These are phyloP conservation scores for Standfussiana lucernea DNA, from an alignment of 2,888 invertebrate genomes.

Conservation along the genomic window DNA sequence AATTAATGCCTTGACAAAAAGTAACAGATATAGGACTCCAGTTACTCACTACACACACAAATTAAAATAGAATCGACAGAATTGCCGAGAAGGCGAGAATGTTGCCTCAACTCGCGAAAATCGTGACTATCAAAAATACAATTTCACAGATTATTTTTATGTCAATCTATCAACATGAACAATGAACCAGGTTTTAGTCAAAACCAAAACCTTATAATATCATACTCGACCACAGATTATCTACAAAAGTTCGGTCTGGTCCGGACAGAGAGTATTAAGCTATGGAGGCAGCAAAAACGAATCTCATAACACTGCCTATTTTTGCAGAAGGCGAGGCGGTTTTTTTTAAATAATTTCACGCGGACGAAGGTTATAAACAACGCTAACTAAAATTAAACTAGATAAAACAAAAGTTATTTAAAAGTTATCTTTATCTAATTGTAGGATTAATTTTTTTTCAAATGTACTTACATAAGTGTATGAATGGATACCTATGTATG, in stretches of 20 bases:
- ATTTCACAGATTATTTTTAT: background rate
- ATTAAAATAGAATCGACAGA: background rate
- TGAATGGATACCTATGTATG: too few relatives aligned
- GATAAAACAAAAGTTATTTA: too few relatives aligned
- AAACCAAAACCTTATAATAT: background rate
- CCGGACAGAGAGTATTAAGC: background rate
- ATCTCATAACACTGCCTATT: background rate
- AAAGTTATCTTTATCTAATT: too few relatives aligned
- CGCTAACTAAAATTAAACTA: too few relatives aligned
- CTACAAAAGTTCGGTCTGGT: background rate
- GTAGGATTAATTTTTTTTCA: too few relatives aligned
- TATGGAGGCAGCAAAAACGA: background rate
- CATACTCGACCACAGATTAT: constrained; percentile 16
- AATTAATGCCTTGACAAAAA: constrained; percentile 3
- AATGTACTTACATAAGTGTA: too few relatives aligned
- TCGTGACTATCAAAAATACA: constrained; percentile 24
- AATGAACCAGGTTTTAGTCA: too few relatives aligned
- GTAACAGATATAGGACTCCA: background rate
- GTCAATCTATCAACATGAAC: constrained; percentile 3
- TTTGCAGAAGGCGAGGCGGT: background rate
- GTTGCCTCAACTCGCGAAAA: background rate
- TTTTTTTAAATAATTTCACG: too few relatives aligned
- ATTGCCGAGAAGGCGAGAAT: constrained; percentile 1
- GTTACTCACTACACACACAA: background rate
- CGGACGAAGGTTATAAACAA: too few relatives aligned